phyloP scores from a whole-genome alignment of 2,797 vertebrate species.

The Scolopax rusticola region DNA sequence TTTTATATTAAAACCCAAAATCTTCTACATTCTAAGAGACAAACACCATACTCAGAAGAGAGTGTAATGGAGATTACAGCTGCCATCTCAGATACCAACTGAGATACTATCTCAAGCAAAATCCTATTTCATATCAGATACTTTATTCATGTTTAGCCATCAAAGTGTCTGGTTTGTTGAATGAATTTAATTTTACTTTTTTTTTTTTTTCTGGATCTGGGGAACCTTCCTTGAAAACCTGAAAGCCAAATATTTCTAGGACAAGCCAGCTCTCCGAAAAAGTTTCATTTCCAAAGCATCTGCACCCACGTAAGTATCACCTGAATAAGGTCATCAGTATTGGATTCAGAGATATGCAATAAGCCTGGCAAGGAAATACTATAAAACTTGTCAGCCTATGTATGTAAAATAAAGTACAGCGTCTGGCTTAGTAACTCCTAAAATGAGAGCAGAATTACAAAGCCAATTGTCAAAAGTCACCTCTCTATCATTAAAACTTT shows the following conservation, averaged over 20 bases:
- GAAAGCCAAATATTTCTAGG: constrained; percentile 4
- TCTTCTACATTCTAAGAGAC: not conserved
- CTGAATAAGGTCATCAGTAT: not conserved
- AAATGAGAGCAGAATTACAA: not conserved
- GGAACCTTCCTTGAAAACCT: not conserved
- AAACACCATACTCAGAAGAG: not conserved
- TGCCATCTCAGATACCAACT: not conserved
- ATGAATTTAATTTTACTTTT: not conserved
- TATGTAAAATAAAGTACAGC: not conserved
- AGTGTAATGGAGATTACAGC: not conserved
- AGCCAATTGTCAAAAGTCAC: not conserved
- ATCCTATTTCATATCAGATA: not conserved
- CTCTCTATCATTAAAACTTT: not conserved
- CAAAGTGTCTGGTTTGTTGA: not conserved
- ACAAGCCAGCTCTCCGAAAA: not conserved
- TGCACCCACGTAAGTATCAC: not conserved
- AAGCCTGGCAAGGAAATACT: not conserved
- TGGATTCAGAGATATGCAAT: not conserved
- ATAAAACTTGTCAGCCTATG: not conserved
- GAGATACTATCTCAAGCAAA: not conserved
- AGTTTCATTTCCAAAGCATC: not conserved
- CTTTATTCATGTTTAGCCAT: not conserved
- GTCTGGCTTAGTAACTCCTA: not conserved
- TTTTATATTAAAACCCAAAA: not conserved
- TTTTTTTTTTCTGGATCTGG: not conserved